phyloP scores from a whole-genome alignment of 1,140 invertebrate species.

The Meloidogyne chitwoodi region DNA sequence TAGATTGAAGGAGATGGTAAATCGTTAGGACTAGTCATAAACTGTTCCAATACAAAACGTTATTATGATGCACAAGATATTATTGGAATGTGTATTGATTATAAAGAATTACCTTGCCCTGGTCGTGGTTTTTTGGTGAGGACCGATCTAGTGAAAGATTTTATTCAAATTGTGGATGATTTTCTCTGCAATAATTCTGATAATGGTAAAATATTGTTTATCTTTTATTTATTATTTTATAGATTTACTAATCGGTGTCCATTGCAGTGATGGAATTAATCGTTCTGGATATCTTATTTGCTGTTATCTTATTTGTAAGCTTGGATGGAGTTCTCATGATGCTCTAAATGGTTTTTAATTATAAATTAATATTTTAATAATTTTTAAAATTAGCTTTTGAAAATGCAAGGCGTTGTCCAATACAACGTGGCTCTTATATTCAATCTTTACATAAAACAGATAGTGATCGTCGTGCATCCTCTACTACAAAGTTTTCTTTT shows the following conservation, averaged over 20 bases:
- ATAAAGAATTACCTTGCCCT: constrained; percentile 64
- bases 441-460: constrained; percentile 59
- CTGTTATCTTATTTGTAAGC: constrained; percentile 64
- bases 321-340: constrained; percentile 62
- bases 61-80: constrained; percentile 65
- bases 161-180: constrained; percentile 64
- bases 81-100: constrained; percentile 58
- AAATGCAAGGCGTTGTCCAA: constrained; percentile 61
- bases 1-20: constrained; percentile 63
- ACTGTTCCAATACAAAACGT: constrained; percentile 69
- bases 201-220: constrained; percentile 36
- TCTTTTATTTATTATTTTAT: constrained; percentile 58
- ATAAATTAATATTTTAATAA: constrained; percentile 65
- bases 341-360: constrained; percentile 43
- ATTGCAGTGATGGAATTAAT: constrained; percentile 86
- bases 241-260: constrained; percentile 79
- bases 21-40: constrained; percentile 68
- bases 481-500: not conserved
- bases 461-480: constrained; percentile 24
- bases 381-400: constrained; percentile 62
- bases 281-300: constrained; percentile 83
- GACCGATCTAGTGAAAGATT: constrained; percentile 63
- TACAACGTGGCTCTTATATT: constrained; percentile 63
- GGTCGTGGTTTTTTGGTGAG: constrained; percentile 62
- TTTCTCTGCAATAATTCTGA: constrained; percentile 48